Evolutionary conservation across 2,113 vertebrate species (phyloP).

Genomic region (Gasterosteus aculeatus): DNA sequence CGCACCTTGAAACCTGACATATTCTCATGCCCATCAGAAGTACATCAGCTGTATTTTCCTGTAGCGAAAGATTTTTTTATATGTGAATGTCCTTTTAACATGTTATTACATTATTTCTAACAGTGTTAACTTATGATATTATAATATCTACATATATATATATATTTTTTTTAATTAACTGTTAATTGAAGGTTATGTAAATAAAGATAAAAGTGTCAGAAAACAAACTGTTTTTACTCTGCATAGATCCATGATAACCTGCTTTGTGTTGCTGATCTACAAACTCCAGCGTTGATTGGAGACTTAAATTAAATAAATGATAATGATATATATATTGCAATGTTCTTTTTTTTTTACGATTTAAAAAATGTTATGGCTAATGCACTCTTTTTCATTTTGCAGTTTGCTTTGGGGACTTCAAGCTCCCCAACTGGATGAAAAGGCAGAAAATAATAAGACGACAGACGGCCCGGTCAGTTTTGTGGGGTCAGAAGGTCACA

Average conservation of each 20-base stretch:
- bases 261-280: not conserved
- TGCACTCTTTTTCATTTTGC: not conserved
- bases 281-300: not conserved
- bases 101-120: not conserved
- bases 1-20: too few relatives aligned
- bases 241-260: not conserved
- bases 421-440: conserved; percentile 8
- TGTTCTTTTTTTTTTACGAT: not conserved
- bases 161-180: too few relatives aligned
- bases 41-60: too few relatives aligned
- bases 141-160: too few relatives aligned
- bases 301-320: not conserved
- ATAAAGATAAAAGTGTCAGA: not conserved
- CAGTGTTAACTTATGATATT: too few relatives aligned
- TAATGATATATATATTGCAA: not conserved
- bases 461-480: conserved; percentile 1
- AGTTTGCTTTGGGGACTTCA: not conserved
- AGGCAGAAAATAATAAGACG: conserved; percentile 10
- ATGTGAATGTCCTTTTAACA: not conserved
- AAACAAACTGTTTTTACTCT: not conserved
- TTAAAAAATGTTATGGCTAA: not conserved
- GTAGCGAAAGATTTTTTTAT: too few relatives aligned
- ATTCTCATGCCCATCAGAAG: too few relatives aligned
- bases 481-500: conserved; percentile 33
- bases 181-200: too few relatives aligned